These are phyloP conservation scores for Rhopalosiphum maidis DNA, from an alignment of 1,140 invertebrate species.

Conservation along the genomic window DNA sequence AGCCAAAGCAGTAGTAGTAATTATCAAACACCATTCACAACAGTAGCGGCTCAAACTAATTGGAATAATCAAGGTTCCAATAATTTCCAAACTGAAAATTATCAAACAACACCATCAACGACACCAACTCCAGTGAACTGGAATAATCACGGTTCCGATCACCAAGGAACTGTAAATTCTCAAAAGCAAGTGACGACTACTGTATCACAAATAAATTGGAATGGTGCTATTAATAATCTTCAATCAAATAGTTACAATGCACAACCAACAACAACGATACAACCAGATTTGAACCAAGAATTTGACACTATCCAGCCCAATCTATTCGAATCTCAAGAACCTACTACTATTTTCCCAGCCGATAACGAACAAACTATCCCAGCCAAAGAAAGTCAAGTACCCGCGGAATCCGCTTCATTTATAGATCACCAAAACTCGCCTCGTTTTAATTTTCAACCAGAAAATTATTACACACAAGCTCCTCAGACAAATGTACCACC, in stretches of 20 bases:
- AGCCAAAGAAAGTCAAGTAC: slow-evolving; percentile 71
- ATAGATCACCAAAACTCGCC: slow-evolving; percentile 61
- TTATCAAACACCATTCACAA: not conserved
- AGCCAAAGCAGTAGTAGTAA: not conserved
- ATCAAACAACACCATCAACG: not conserved
- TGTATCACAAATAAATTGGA: not conserved
- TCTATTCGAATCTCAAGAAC: not conserved
- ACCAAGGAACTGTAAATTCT: not conserved
- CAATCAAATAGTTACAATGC: not conserved
- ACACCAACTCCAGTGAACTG: not conserved
- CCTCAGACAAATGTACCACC: not conserved
- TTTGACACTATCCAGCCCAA: not conserved
- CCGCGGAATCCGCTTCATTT: slow-evolving; percentile 77
- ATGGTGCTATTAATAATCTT: not conserved
- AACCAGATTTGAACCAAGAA: slow-evolving; percentile 29
- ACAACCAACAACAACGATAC: not conserved
- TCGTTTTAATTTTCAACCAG: not conserved
- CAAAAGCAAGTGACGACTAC: not conserved
- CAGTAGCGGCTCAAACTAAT: not conserved
- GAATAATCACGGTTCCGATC: not conserved
- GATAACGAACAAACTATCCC: not conserved
- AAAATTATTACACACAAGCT: slow-evolving; percentile 19
- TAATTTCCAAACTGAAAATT: slow-evolving; percentile 19
- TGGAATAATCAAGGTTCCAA: slow-evolving; percentile 12
- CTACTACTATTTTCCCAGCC: not conserved